Evolutionary conservation across 2,113 vertebrate genomes (phyloP), one percentile per base, ranked within the genome.

Genomic region (Hystrix cristata): DNA sequence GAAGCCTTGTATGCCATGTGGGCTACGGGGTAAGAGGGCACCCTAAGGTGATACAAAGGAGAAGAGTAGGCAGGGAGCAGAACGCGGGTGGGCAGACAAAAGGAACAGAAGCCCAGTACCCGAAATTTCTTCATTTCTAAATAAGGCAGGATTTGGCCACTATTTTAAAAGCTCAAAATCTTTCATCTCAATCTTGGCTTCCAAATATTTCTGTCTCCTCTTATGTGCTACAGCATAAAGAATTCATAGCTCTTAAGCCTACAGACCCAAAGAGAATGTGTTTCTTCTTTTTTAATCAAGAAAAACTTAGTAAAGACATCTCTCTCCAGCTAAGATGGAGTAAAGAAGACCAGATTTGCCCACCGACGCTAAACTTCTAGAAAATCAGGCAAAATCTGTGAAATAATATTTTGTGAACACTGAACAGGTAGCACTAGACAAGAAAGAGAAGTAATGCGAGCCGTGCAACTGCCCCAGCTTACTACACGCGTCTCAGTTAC

Each of bases 1-100:
- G 46, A 80, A 13, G 31, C 3, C 0, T 0, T 4, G 21, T 1
- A 1, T 23, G 43, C 15, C 9, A 0, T 1, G 0, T 0, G 8
- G 29, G 48, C 29, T 72, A 84, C 27, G 34, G 8, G 7, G 3
- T 0, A 14, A 11, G 55, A 8, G n/a, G 31, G 14, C 23, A 6
- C 43, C 59, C 51, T 31, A 3, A 62, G n/a, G 18, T 3, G 5
- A 84, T 1, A 21, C 21, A 15, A 48, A 48, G 18, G 11, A 62
- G 51, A 62, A 11, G 23, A 15, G 21, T 15, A 18, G 8, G 8
- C 15, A 0, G 4, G 3, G 21, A 57, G 31, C 7, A 34, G 1
- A 59, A 15, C 1, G 4, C 31, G 83, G 46, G 5, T 1, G 3
- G 4, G 1, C 0, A 16, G 12, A 60, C 5, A 0, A 83, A 59